A percentile compares a stretch with the other conserved stretches of the same genome.
Conservation (phyloP, 2,888 invertebrate genomes). For the Tyria jacobaeae region DNA sequence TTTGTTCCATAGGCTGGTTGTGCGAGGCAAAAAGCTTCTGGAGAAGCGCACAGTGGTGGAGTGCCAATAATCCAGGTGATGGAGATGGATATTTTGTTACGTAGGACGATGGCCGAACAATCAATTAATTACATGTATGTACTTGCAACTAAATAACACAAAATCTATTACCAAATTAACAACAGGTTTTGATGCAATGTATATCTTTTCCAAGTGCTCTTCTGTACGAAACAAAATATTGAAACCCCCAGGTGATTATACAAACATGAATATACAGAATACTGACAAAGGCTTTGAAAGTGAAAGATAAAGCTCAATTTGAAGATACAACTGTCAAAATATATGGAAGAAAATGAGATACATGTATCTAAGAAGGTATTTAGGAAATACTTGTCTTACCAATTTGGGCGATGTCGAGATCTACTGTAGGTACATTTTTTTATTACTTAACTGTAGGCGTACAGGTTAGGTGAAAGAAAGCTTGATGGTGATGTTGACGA, state of each 20-base stretch:
- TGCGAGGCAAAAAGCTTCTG: no score
- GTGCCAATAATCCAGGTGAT: no score
- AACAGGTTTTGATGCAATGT: background rate
- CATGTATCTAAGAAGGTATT: background rate
- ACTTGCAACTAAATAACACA: background rate
- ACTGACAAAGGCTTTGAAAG: conserved; percentile 23
- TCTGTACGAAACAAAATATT: conserved; percentile 7
- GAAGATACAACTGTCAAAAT: conserved; percentile 8
- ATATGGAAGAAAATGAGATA: background rate
- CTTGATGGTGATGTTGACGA: no score
- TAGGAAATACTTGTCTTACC: background rate
- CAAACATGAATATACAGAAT: conserved; percentile 3
- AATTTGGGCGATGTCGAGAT: background rate
- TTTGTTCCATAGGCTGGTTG: no score
- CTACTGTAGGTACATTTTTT: no score
- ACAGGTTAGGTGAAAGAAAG: no score
- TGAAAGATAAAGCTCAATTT: conserved; percentile 26
- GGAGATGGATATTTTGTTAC: no score
- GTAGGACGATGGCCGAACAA: no score
- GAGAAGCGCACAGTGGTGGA: no score
- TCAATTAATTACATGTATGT: background rate
- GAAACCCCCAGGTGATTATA: conserved; percentile 14
- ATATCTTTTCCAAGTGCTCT: background rate
- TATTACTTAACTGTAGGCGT: no score
- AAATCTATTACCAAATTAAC: background rate